Conservation (phyloP, 2,797 vertebrate genomes). For the Nothura maculosa region DNA sequence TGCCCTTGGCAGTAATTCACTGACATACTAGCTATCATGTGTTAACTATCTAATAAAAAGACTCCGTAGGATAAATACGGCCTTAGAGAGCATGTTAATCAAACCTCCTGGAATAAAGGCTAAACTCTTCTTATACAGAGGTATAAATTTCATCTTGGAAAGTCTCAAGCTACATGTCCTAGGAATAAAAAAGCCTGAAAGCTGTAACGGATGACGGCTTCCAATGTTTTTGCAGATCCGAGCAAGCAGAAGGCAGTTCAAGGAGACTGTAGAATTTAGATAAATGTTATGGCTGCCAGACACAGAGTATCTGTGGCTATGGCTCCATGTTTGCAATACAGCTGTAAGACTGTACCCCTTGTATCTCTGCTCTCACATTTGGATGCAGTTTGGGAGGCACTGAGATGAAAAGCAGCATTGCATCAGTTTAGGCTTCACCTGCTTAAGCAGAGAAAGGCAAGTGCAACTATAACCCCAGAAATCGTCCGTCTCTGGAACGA, state of each 20-base stretch:
- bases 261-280: neutral
- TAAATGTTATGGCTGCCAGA: rapidly evolving
- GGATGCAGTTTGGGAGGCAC: neutral
- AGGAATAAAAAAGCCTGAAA: neutral
- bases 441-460: neutral
- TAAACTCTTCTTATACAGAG: neutral
- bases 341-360: neutral
- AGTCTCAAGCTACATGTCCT: neutral
- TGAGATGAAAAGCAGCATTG: neutral
- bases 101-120: neutral
- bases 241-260: rapidly evolving
- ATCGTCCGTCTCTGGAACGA: neutral
- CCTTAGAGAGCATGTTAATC: neutral
- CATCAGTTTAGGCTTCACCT: neutral
- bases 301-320: rapidly evolving
- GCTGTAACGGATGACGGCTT: neutral
- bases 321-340: neutral
- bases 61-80: neutral
- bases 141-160: neutral
- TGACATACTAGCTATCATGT: rapidly evolving
- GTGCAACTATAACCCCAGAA: neutral
- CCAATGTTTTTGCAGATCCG: neutral
- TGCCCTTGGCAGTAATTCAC: neutral
- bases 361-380: neutral
- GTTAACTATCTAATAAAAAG: neutral